Base-by-base conservation (phyloP, 1,140 invertebrate genomes). In the Hylaeus anthracinus region DNA sequence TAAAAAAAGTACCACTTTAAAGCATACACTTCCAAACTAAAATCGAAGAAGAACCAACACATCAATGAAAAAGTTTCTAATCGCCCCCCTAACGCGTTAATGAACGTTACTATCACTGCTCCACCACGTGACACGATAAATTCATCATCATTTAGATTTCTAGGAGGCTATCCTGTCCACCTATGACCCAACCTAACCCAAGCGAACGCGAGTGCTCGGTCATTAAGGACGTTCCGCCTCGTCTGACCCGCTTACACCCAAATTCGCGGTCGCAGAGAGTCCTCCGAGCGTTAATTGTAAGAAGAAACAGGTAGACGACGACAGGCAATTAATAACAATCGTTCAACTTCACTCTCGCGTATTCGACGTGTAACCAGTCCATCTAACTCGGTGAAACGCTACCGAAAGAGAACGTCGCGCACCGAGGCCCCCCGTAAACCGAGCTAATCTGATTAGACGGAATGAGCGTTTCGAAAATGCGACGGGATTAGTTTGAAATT, bases 401-500 rank as follows among this genome's bases (percentile, higher is more conserved):
- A 2, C 15, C 60, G 45, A 75, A 72, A 65, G 41, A 41, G 53
- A 64, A 39, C 37, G 37, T 45, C 43, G 37, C 5, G 12, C 10
- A 10, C n/a, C 14, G 1, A 26, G 10, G 8, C 14, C n/a, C 15
- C 41, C 37, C 26, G 48, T 45, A 37, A 79, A 71, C 60, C 48
- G 39, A 12, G 26, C 61, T 79, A 73, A 79, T 79, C 71, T 56
- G 77, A 79, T 79, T 73, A 79, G 43, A 51, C 43, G 26, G 61
- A 48, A 65, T 45, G 70, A 73, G 53, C 76, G 77, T 73, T 79
- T 73, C 53, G 77, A 73, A 79, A 73, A 79, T 53, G 43, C 26
- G 61, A 5, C 53, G 61, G 45, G 70, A 79, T 79, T 73, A 79
- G 43, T 58, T 5, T 73, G 61, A 56, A 73, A 65, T 65, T 79